Evolutionary conservation across 2,797 vertebrate genomes (phyloP), one percentile per base, ranked within the genome.

Genomic region (Tympanoctomys barrerae): DNA sequence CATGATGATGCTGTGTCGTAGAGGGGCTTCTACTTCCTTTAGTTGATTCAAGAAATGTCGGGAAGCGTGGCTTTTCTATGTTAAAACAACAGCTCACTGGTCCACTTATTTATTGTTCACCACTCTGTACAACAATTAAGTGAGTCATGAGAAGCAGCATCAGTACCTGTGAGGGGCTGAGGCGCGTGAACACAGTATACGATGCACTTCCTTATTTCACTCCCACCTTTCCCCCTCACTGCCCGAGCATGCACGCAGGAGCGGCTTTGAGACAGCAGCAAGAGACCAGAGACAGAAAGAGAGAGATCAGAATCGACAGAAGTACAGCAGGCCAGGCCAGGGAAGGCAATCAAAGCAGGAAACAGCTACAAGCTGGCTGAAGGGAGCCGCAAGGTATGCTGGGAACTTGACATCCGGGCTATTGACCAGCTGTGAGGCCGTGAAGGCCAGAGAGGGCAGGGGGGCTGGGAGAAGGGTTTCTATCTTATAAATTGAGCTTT

Each of bases 41-140:
- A 62, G 36, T 11, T 77, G 5, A 87, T 71, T 61, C 21, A 84
- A 95, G 73, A 95, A 95, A 94, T 95, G 88, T 31, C 54, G 79
- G 22, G 31, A 87, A 89, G 79, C 71, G 59, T 89, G 22, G 9
- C 36, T 89, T 87, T 87, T 62, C 62, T 54, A 5, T 87, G 80
- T 77, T 80, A 86, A 93, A 92, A 75, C 52, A 85, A 70, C 31
- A 84, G 54, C 52, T 90, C 64, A 85, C 2, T 91, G 85, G 66
- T 87, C 91, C 39, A 49, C 12, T 70, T 62, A 73, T 54, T 73
- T 90, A 70, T 83, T 87, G 62, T 81, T 90, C 22, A 49, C 57
- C 39, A 78, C 33, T 79, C 18, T 59, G 57, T 7, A 19, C 46
- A 71, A 42, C 49, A 80, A 54, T 61, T 62, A 91, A 81, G 57